Conservation (phyloP, 2,888 invertebrate genomes). For the Orthosia cruda region DNA sequence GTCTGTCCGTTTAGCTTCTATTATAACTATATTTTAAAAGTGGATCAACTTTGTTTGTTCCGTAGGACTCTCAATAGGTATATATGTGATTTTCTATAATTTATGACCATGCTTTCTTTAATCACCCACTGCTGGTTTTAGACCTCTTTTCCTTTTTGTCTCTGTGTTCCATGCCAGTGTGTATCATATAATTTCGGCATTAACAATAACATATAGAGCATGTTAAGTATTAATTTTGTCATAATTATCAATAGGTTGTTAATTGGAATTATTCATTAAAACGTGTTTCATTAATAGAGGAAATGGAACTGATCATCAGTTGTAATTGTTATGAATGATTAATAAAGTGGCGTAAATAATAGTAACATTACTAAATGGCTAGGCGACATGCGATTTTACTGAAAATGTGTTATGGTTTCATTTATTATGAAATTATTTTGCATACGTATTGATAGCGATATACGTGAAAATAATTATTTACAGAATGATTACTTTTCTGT, state of each 20-base stretch:
- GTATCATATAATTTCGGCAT: not conserved
- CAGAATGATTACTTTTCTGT: no score
- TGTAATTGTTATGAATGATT: slow-evolving; percentile 6
- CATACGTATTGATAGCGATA: no score
- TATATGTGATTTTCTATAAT: no score
- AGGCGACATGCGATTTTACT: not conserved
- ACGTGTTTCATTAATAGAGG: slow-evolving; percentile 33
- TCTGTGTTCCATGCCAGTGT: not conserved
- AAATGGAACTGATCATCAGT: slow-evolving; percentile 30
- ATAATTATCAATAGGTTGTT: slow-evolving; percentile 16
- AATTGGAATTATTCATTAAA: slow-evolving; percentile 17
- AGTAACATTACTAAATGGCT: not conserved
- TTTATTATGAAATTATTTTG: not conserved
- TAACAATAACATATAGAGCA: not conserved
- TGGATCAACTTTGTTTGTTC: no score
- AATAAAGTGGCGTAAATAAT: not conserved
- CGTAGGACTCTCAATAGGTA: no score
- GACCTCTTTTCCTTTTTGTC: no score
- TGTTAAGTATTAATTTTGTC: slow-evolving; percentile 11
- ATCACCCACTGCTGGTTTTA: no score
- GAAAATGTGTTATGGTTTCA: not conserved
- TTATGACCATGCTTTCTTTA: no score
- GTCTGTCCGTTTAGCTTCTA: no score
- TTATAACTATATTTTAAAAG: no score
- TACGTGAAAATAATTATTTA: no score